phyloP scores from a whole-genome alignment of 2,888 invertebrate genomes.

The Netelia melanura region DNA sequence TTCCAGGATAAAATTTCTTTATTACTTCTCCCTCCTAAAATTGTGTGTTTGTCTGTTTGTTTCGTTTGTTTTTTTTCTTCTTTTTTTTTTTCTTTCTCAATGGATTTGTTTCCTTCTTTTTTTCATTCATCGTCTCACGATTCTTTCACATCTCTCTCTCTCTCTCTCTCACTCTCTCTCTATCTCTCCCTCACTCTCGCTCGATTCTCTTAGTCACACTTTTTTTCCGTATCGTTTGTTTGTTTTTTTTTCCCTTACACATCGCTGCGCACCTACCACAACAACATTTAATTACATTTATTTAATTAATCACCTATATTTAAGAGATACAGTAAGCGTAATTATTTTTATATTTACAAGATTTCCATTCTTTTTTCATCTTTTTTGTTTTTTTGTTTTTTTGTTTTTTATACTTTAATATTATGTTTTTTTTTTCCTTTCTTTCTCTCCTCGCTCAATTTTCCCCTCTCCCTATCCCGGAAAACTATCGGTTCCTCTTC shows the following conservation, averaged over 20 bases:
- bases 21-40: slow-evolving; percentile 82
- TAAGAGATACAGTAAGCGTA: slow-evolving; percentile 85
- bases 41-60: slow-evolving; percentile 72
- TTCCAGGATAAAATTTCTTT: slow-evolving; percentile 84
- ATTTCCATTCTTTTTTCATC: slow-evolving; percentile 58
- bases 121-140: slow-evolving; percentile 47
- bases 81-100: slow-evolving; percentile 51
- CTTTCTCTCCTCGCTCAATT: slow-evolving; percentile 35
- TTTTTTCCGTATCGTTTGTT: slow-evolving; percentile 58
- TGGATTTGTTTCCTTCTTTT: slow-evolving; percentile 50
- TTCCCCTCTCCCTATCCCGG: neutral
- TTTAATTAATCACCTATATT: slow-evolving; percentile 84
- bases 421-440: slow-evolving; percentile 57
- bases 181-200: slow-evolving; percentile 39
- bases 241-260: slow-evolving; percentile 79
- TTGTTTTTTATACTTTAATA: slow-evolving; percentile 63
- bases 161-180: slow-evolving; percentile 33
- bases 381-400: slow-evolving; percentile 47
- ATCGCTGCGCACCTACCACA: slow-evolving; percentile 84
- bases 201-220: slow-evolving; percentile 57
- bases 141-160: slow-evolving; percentile 42
- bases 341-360: slow-evolving; percentile 81
- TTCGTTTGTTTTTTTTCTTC: slow-evolving; percentile 54
- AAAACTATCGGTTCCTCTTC: neutral
- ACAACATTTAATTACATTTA: slow-evolving; percentile 85